Conservation (phyloP, 2,113 vertebrate species). For the Otocyon megalotis region DNA sequence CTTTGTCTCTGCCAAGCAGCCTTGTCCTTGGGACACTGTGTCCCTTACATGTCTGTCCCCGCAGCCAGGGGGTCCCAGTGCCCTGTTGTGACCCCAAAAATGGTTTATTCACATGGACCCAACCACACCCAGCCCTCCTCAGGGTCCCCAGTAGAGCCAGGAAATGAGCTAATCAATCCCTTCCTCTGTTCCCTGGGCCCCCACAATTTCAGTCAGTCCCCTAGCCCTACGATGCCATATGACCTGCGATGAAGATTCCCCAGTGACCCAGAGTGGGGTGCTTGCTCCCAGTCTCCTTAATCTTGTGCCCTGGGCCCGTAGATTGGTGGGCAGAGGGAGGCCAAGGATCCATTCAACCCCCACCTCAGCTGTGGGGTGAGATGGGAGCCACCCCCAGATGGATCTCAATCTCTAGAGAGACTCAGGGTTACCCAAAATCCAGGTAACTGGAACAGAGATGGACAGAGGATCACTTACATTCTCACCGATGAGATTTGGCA, state of each 20-base stretch:
- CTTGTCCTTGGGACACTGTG: background rate
- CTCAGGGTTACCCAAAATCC: background rate
- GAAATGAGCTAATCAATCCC: background rate
- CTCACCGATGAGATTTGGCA: background rate
- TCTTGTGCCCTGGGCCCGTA: background rate
- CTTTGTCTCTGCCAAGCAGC: background rate
- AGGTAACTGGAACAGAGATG: background rate
- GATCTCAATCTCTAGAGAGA: background rate
- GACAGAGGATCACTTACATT: background rate
- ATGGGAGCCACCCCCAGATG: background rate
- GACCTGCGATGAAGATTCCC: background rate
- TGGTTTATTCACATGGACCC: background rate
- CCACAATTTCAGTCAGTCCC: accelerated
- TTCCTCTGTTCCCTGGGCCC: background rate
- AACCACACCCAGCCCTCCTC: background rate
- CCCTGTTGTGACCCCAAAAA: background rate
- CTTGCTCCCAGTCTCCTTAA: background rate
- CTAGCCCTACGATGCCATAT: background rate
- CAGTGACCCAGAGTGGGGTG: background rate
- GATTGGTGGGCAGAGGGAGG: background rate
- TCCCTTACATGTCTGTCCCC: background rate
- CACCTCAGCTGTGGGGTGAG: background rate
- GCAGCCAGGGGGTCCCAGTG: background rate
- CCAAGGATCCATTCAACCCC: background rate
- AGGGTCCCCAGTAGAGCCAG: background rate